Percentiles rank a stretch among this genome's conserved stretches.
Evolutionary conservation across 2,113 vertebrate species (phyloP).

Genomic region (Pipa parva): DNA sequence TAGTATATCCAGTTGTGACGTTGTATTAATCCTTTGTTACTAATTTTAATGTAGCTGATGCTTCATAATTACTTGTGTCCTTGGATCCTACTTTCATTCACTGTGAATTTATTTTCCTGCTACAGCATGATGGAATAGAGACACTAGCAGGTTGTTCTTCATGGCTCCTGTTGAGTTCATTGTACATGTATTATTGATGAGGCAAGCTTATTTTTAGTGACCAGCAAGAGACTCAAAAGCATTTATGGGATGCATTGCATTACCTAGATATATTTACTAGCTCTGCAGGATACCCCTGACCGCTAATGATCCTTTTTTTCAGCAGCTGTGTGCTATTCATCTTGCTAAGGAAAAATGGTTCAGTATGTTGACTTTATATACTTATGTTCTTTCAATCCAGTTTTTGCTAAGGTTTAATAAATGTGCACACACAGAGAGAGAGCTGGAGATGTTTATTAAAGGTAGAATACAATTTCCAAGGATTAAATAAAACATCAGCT

Average conservation of each 20-base stretch:
- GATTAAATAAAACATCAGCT: too few relatives aligned
- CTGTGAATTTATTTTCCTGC: not conserved
- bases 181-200: conserved; percentile 27
- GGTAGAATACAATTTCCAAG: too few relatives aligned
- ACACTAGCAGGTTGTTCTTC: too few relatives aligned
- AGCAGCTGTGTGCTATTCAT: not conserved
- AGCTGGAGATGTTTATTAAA: too few relatives aligned
- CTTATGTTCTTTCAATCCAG: not conserved
- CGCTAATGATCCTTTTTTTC: not conserved
- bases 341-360: not conserved
- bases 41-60: too few relatives aligned
- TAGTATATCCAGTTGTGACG: too few relatives aligned
- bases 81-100: too few relatives aligned
- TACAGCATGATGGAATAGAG: not conserved
- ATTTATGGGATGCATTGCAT: conserved; percentile 16
- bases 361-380: not conserved
- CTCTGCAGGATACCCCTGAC: not conserved
- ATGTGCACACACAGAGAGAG: not conserved
- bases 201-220: conserved; percentile 18
- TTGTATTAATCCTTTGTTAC: too few relatives aligned
- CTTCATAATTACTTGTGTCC: too few relatives aligned
- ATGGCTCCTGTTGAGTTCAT: not conserved
- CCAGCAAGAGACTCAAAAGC: not conserved
- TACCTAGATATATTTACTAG: conserved; percentile 3
- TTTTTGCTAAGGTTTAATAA: not conserved